phyloP scores from a whole-genome alignment of 2,797 vertebrate genomes.

The Euthynnus affinis region DNA sequence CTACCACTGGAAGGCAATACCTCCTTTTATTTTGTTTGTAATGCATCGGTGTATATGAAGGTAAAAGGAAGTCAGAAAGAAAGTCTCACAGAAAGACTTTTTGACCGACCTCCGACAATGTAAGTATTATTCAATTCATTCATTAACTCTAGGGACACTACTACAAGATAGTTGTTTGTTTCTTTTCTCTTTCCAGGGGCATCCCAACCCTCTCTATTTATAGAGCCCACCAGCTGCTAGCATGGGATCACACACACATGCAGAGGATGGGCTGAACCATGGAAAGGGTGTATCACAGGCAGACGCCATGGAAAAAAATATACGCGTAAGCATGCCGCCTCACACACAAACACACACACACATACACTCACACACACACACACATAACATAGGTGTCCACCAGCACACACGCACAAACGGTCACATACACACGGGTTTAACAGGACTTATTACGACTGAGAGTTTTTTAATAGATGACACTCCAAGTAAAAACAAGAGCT shows the following conservation, averaged over 20 bases:
- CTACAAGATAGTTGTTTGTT: constrained; percentile 32
- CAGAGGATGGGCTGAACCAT: constrained; percentile 71
- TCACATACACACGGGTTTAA: constrained; percentile 16
- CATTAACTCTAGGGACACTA: background rate
- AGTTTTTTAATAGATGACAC: constrained; percentile 21
- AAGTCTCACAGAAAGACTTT: background rate
- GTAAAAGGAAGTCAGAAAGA: too few species aligned
- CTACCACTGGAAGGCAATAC: background rate
- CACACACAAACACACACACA: constrained; percentile 13
- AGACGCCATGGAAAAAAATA: constrained; percentile 54
- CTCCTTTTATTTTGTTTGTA: background rate
- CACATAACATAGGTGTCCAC: background rate
- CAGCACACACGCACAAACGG: constrained; percentile 22
- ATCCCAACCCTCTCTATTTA: constrained; percentile 56
- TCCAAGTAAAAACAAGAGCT: constrained; percentile 12
- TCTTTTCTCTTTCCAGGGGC: constrained; percentile 42
- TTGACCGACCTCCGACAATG: background rate
- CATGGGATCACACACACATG: constrained; percentile 59
- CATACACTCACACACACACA: constrained; percentile 7
- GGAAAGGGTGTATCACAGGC: constrained; percentile 71
- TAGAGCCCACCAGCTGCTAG: constrained; percentile 72
- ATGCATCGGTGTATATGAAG: too few species aligned
- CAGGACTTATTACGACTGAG: constrained; percentile 8
- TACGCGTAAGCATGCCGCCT: constrained; percentile 23
- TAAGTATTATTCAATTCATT: background rate